These are phyloP conservation scores for Coleophora flavipennella DNA, from an alignment of 2,888 invertebrate species.

Conservation along the genomic window DNA sequence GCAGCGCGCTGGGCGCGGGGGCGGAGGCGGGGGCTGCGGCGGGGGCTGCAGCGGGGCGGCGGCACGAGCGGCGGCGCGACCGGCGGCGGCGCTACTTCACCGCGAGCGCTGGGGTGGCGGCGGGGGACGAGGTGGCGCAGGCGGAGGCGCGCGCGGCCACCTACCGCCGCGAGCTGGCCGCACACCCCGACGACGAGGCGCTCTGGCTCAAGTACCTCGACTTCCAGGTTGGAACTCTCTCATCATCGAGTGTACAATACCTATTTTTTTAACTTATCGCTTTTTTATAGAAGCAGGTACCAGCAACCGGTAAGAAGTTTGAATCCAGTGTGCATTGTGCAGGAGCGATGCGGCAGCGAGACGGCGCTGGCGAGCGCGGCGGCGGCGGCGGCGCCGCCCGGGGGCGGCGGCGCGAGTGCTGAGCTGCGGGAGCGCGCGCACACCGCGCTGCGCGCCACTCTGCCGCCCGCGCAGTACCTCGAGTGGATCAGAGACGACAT, in stretches of 20 bases:
- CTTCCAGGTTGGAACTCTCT: constrained; percentile 25
- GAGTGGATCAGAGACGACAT: neutral
- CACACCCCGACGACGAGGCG: constrained; percentile 28
- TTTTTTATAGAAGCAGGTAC: no score
- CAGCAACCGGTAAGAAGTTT: no score
- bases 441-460: constrained; percentile 4
- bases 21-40: constrained; percentile 11
- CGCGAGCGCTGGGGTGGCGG: constrained; percentile 9
- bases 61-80: constrained; percentile 26
- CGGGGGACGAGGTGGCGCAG: constrained; percentile 16
- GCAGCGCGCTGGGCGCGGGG: neutral
- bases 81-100: constrained; percentile 15
- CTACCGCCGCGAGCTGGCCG: constrained; percentile 31
- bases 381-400: constrained; percentile 17
- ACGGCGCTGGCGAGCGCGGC: constrained; percentile 20
- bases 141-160: constrained; percentile 28
- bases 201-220: constrained; percentile 43
- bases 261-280: no score
- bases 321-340: no score
- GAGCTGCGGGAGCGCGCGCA: constrained; percentile 6
- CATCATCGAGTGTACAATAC: no score
- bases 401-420: constrained; percentile 9
- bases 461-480: constrained; percentile 2
- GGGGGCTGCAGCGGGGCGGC: constrained; percentile 9
- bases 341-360: constrained; percentile 27